Base-by-base conservation (phyloP, 2,797 vertebrate genomes). In the Psittacula derbiana region DNA sequence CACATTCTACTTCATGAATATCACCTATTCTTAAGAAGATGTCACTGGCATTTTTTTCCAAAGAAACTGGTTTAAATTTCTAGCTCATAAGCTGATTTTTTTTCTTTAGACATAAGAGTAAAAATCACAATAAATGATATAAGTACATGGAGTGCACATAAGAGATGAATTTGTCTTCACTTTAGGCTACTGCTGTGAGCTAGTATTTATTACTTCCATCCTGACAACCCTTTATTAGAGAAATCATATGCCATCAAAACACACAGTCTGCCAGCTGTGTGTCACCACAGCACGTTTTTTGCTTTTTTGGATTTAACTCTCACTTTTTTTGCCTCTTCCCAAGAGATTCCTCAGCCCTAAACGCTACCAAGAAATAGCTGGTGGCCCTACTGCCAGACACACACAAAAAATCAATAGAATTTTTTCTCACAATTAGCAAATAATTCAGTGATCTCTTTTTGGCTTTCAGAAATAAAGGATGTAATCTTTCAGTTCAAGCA, bases 381-480 rank as follows among this genome's bases (percentile, higher is more conserved):
- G 93, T 76, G 80, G 96, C 95, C 94, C 95, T 95, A 88, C 82
- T 92, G 91, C 94, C 82, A 97, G 83, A 88, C 86, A 82, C 83
- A 97, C 97, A 96, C 64, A 92, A 38, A 80, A 88, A 98, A 98
- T 98, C 98, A 98, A 98, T 98, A 98, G 31, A 80, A 91, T 94
- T 97, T 97, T 97, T 98, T 94, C 94, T 97, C 90, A 95, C 97
- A 98, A 98, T 98, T 98, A 98, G 95, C 87, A 97, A 98, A 98
- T 98, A 98, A 98, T 97, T 98, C 93, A 98, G 95, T 94, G 86
- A 97, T 92, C 74, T 95, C 47, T 94, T 88, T 66, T 82, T 67
- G 49, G 65, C 86, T 83, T 94, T 85, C 66, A 86, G 88, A 93
- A 82, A 81, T 58, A 85, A 95, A 78, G 43, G 43, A 16, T 88